Evolutionary conservation across 2,888 invertebrate species (phyloP).

Genomic region (Gymnosoma rotundatum): DNA sequence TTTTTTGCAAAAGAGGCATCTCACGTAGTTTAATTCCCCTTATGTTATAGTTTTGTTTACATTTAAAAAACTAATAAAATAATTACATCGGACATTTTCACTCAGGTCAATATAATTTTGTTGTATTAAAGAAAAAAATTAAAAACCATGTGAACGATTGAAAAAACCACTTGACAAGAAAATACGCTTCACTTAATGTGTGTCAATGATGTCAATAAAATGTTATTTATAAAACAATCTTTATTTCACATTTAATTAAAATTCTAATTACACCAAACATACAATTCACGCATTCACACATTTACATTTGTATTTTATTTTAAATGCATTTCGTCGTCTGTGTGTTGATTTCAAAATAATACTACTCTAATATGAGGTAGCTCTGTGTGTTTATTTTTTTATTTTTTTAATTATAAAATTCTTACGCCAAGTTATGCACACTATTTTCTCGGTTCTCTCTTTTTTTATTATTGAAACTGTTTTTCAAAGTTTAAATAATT

Average conservation of each 20-base stretch:
- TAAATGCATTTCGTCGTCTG: too few relatives aligned
- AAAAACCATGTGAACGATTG: conserved; percentile 23
- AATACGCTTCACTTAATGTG: conserved; percentile 57
- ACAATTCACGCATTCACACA: not conserved
- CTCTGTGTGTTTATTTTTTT: not conserved
- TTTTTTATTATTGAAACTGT: not conserved
- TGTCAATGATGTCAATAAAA: conserved; percentile 68
- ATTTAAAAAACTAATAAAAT: conserved; percentile 27
- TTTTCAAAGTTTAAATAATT: conserved; percentile 42
- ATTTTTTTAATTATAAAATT: conserved; percentile 4
- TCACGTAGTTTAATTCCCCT: too few relatives aligned
- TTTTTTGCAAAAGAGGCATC: too few relatives aligned
- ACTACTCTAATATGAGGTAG: not conserved
- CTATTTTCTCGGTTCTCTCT: conserved; percentile 9
- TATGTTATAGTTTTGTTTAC: too few relatives aligned
- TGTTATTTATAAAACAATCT: conserved; percentile 62
- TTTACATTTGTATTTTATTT: not conserved
- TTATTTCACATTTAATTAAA: conserved; percentile 64
- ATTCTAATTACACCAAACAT: conserved; percentile 43
- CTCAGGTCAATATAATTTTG: conserved; percentile 21
- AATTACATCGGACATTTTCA: conserved; percentile 24
- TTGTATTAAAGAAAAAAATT: conserved; percentile 10
- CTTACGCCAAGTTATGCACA: conserved; percentile 44
- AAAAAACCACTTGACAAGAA: conserved; percentile 34
- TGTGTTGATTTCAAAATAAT: conserved; percentile 7